Evolutionary conservation across 2,113 vertebrate species (phyloP).

Genomic region (Cololabis saira): DNA sequence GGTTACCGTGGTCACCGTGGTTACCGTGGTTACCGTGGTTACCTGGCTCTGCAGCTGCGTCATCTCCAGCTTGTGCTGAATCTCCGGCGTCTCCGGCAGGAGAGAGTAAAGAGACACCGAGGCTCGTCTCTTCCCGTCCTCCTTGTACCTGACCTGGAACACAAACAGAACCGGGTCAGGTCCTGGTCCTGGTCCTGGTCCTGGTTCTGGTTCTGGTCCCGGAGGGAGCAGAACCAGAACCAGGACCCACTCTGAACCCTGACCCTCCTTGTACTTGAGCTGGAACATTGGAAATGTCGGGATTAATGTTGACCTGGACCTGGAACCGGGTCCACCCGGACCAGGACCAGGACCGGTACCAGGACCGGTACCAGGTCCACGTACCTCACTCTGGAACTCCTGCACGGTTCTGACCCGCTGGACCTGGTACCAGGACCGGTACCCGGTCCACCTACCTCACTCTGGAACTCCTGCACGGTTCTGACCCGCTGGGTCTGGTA

Average conservation of each 20-base stretch:
- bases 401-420: no score
- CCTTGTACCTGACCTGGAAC: conserved; percentile 82
- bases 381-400: no score
- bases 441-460: no score
- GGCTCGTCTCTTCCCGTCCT: conserved; percentile 82
- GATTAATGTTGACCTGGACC: not conserved
- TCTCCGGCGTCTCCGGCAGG: conserved; percentile 90
- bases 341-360: not conserved
- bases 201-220: no score
- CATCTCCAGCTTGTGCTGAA: conserved; percentile 87
- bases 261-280: no score
- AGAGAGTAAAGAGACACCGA: conserved; percentile 87
- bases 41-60: conserved; percentile 90
- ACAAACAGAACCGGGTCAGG: not conserved
- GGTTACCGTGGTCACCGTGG: not conserved
- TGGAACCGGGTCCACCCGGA: not conserved
- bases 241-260: no score
- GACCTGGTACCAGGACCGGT: not conserved
- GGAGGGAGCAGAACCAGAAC: no score
- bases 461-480: no score
- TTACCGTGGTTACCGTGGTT: conserved; percentile 72
- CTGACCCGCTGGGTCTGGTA: no score
- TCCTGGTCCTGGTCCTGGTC: not conserved
- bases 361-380: not conserved
- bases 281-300: no score